These are phyloP conservation scores for Scartelaos histophorus DNA, from an alignment of 2,113 vertebrate genomes.

Conservation along the genomic window DNA sequence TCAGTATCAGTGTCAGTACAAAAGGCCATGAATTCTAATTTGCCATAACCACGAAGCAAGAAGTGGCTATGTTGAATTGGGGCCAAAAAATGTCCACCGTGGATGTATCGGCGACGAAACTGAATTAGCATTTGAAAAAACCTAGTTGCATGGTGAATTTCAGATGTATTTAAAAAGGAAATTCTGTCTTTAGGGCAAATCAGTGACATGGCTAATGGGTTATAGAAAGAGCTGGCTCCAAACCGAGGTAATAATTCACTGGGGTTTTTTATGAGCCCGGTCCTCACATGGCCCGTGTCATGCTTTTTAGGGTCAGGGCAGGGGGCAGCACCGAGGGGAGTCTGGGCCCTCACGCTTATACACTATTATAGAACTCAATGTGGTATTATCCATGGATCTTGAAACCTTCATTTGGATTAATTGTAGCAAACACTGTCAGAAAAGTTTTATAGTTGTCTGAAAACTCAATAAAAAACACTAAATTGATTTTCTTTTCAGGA, in stretches of 20 bases:
- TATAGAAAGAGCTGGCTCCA: constrained; percentile 47
- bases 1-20: constrained; percentile 44
- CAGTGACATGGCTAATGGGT: constrained; percentile 57
- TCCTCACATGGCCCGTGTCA: constrained; percentile 27
- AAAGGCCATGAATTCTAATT: constrained; percentile 47
- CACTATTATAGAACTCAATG: background rate
- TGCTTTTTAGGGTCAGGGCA: constrained; percentile 18
- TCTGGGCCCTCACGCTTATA: background rate
- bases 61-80: constrained; percentile 16
- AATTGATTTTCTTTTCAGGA: too few relatives aligned
- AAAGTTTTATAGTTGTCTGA: too few relatives aligned
- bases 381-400: background rate
- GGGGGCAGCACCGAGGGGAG: background rate
- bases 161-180: constrained; percentile 50
- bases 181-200: constrained; percentile 58
- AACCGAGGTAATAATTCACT: constrained; percentile 60
- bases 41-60: constrained; percentile 29
- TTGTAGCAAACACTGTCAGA: too few relatives aligned
- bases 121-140: constrained; percentile 50
- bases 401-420: background rate
- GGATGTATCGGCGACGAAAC: constrained; percentile 46
- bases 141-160: constrained; percentile 32
- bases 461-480: too few relatives aligned
- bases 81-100: constrained; percentile 30
- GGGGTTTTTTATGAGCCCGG: constrained; percentile 37